phyloP scores from a whole-genome alignment of 1,140 invertebrate genomes.

The Prorops nasuta region DNA sequence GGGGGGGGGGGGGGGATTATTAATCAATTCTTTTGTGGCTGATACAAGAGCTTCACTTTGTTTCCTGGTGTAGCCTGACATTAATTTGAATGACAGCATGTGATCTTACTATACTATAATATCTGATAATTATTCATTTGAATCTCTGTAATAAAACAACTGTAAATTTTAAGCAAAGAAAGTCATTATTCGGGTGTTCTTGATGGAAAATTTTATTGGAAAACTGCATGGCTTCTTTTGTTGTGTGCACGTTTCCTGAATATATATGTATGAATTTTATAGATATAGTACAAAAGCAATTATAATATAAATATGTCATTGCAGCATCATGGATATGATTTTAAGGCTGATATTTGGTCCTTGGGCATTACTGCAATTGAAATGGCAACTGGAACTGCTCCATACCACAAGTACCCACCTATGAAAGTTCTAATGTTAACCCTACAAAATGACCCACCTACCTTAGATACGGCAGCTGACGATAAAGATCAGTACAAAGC shows the following conservation, averaged over 20 bases:
- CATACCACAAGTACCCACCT: conserved; percentile 98
- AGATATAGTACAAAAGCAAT: conserved; percentile 22
- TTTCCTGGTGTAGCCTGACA: too few species aligned
- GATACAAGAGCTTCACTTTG: too few species aligned
- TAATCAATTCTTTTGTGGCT: too few species aligned
- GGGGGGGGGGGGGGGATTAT: too few species aligned
- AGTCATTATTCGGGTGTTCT: too few species aligned
- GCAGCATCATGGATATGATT: conserved; percentile 96
- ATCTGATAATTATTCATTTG: too few species aligned
- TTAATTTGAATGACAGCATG: too few species aligned
- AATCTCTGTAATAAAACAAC: too few species aligned
- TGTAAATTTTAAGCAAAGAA: too few species aligned
- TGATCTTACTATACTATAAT: too few species aligned
- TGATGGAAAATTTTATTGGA: too few species aligned
- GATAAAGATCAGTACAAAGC: conserved; percentile 98
- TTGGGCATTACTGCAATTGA: conserved; percentile 99
- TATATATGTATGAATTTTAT: too few species aligned
- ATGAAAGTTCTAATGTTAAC: conserved; percentile 99
- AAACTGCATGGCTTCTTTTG: neutral
- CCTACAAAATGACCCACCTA: conserved; percentile 96
- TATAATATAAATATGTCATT: conserved; percentile 37
- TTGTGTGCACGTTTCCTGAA: neutral
- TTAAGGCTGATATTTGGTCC: conserved; percentile 99
- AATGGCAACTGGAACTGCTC: conserved; percentile 97
- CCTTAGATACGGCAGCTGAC: conserved; percentile 90